A percentile compares a stretch with the other conserved stretches of the same genome.
Evolutionary conservation across 2,888 invertebrate genomes (phyloP).

Genomic region (Amiota communis): DNA sequence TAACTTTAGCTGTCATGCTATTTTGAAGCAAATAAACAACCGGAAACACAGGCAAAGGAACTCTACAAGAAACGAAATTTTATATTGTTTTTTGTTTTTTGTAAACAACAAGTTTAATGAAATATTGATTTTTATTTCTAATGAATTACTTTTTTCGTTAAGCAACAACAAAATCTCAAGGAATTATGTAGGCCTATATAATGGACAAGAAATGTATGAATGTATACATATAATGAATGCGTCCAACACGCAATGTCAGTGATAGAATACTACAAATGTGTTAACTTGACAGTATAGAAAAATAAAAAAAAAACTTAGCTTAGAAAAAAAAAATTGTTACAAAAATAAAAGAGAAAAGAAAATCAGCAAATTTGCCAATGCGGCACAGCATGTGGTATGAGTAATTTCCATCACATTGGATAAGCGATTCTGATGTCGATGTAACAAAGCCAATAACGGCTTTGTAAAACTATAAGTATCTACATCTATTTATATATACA

Average conservation of each 20-base stretch:
- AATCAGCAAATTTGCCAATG: conserved; percentile 4
- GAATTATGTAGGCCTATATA: too few relatives aligned
- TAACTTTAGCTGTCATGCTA: conserved; percentile 73
- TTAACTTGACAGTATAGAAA: too few relatives aligned
- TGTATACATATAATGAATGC: too few relatives aligned
- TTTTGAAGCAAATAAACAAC: neutral
- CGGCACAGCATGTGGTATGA: conserved; percentile 5
- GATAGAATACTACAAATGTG: too few relatives aligned
- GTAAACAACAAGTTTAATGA: neutral
- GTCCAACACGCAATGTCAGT: too few relatives aligned
- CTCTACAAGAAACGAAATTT: neutral
- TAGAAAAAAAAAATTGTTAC: neutral
- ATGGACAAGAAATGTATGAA: too few relatives aligned
- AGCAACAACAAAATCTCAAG: too few relatives aligned
- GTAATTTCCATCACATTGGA: neutral
- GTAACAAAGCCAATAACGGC: too few relatives aligned
- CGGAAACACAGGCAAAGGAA: neutral
- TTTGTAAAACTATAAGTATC: too few relatives aligned
- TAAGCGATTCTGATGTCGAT: too few relatives aligned
- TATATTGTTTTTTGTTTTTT: neutral
- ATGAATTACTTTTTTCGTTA: too few relatives aligned
- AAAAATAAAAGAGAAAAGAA: neutral
- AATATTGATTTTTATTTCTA: neutral
- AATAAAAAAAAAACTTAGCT: neutral
- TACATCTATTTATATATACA: neutral